Evolutionary conservation across 2,113 vertebrate genomes (phyloP), one percentile per base, ranked within the genome.

Genomic region (Hemichromis elongatus): DNA sequence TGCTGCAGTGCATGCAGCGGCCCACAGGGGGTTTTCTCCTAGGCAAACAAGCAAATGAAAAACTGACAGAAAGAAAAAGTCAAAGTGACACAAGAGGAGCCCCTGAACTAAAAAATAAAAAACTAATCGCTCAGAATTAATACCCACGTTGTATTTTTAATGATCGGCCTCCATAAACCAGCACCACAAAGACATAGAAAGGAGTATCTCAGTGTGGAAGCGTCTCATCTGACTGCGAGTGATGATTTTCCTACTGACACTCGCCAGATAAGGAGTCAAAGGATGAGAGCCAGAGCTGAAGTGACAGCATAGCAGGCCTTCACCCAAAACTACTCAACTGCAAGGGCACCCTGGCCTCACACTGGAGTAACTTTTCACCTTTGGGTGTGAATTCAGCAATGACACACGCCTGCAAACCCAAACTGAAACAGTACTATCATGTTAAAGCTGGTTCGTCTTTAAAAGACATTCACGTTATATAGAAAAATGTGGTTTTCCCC

Each of bases 191-290:
- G 26, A 47, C 47, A 79, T 33, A 59, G 30, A 8, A 66, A 75
- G 40, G 21, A 26, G 4, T 18, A 12, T 5, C 54, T 19, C 37
- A 11, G 68, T 47, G 73, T 24, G 8, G 77, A 30, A 80, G 55
- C 57, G 9, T 45, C 80, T 70, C 28, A 35, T 85, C 26, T 57
- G 75, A 9, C 30, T 68, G 40, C 37, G 18, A 40, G 21, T 18
- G 63, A 47, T 77, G 84, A 84, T 86, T 73, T 82, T 28, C 37
- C 35, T 53, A 45, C 53, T 77, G 81, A 86, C 83, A 61, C 30
- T 86, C 55, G 82, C 89, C 83, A 61, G 53, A 89, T 54, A 73
- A 54, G 50, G 47, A 77, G 75, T 80, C 79, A 28, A 54, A 81
- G 47, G 59, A 68, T 8, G 16, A 63, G 81, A 80, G 83, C 12